phyloP scores from a whole-genome alignment of 2,797 vertebrate genomes.

The Cyclopterus lumpus region DNA sequence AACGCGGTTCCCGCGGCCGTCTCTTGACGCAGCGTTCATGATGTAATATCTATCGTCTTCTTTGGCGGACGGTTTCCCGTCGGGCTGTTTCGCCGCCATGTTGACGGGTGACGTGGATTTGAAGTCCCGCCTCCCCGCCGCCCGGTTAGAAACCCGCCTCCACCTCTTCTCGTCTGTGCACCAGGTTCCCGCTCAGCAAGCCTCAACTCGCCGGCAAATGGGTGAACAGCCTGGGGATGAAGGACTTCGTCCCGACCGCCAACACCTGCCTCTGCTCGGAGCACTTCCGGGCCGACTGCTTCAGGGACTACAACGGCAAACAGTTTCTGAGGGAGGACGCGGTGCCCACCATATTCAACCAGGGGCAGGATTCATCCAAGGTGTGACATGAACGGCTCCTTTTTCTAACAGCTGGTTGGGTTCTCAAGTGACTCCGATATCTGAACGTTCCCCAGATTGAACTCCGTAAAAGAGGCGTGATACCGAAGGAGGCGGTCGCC shows the following conservation, averaged over 20 bases:
- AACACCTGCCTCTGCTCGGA: slow-evolving; percentile 87
- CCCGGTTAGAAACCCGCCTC: background rate
- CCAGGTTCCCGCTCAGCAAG: slow-evolving; percentile 86
- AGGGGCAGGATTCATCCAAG: slow-evolving; percentile 76
- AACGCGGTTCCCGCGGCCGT: too few relatives aligned
- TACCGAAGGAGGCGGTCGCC: slow-evolving; percentile 67
- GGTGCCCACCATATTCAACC: slow-evolving; percentile 82
- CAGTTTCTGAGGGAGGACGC: slow-evolving; percentile 87
- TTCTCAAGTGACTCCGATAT: too few relatives aligned
- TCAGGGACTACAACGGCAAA: slow-evolving; percentile 87
- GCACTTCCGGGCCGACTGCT: slow-evolving; percentile 85
- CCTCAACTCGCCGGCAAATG: slow-evolving; percentile 84
- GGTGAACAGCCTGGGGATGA: slow-evolving; percentile 85
- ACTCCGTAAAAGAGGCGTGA: slow-evolving; percentile 79
- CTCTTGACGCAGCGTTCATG: background rate
- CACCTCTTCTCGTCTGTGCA: background rate
- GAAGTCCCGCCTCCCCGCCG: background rate
- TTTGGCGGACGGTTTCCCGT: background rate
- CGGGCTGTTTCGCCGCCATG: background rate
- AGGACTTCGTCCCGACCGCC: slow-evolving; percentile 81
- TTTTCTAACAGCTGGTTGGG: too few relatives aligned
- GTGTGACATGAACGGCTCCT: slow-evolving; percentile 25
- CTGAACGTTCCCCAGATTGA: slow-evolving; percentile 76
- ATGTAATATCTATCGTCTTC: background rate
- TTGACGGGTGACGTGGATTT: background rate